A percentile compares a stretch with the other conserved stretches of the same genome.
phyloP scores from a whole-genome alignment of 1,140 invertebrate genomes.

The Whitmania pigra region DNA sequence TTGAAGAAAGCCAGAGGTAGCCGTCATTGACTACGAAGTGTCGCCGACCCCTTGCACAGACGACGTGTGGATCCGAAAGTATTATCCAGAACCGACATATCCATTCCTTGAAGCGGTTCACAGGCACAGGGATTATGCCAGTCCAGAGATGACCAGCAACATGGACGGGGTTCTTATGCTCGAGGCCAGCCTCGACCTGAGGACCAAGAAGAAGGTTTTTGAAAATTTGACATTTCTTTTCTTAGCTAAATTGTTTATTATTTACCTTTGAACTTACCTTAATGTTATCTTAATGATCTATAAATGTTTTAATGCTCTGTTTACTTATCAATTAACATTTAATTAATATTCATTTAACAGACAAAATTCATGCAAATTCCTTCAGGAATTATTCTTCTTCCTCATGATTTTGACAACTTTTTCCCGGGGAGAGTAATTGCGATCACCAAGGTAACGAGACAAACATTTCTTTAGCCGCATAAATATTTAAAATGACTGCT shows the following conservation, averaged over 20 bases:
- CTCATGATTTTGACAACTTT: slow-evolving; percentile 21
- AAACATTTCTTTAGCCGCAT: not conserved
- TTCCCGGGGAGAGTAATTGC: slow-evolving; percentile 19
- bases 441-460: slow-evolving; percentile 15
- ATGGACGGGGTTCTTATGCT: slow-evolving; percentile 16
- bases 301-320: not conserved
- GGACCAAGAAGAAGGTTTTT: slow-evolving; percentile 24
- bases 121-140: slow-evolving; percentile 20
- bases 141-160: slow-evolving; percentile 22
- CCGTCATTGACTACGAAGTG: not conserved
- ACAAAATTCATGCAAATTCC: slow-evolving; percentile 21
- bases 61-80: slow-evolving; percentile 23
- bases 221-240: too few relatives aligned
- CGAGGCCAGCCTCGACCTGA: slow-evolving; percentile 19
- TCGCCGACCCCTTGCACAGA: not conserved
- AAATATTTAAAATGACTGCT: not conserved
- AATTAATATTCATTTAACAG: slow-evolving; percentile 16
- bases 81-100: slow-evolving; percentile 13
- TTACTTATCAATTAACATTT: not conserved
- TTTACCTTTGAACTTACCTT: not conserved
- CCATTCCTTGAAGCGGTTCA: slow-evolving; percentile 12
- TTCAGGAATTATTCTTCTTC: slow-evolving; percentile 18
- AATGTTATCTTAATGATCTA: not conserved
- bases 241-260: slow-evolving; percentile 3
- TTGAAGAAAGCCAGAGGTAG: not conserved